A percentile compares a stretch with the other conserved stretches of the same genome.
These are phyloP conservation scores for Orthosia gracilis DNA, from an alignment of 2,888 invertebrate genomes.

Conservation along the genomic window DNA sequence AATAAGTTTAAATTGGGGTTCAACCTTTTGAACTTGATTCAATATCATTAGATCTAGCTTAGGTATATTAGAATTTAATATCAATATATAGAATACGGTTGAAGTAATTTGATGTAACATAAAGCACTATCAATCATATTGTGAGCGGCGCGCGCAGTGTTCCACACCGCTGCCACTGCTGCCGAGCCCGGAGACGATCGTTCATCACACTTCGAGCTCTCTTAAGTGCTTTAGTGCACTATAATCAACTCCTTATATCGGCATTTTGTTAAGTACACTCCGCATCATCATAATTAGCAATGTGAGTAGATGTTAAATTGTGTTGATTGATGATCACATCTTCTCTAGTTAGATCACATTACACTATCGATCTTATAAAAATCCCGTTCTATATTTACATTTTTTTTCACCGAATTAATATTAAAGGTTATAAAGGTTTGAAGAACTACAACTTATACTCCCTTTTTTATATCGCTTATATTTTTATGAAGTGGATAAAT, in stretches of 20 bases:
- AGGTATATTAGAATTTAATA: conserved; percentile 48
- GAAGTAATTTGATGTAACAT: conserved; percentile 79
- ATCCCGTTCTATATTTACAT: not conserved
- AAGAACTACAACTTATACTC: not conserved
- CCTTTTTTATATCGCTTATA: not conserved
- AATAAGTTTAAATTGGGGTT: conserved; percentile 32
- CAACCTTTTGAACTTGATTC: conserved; percentile 23
- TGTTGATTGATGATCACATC: conserved; percentile 25
- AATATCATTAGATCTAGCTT: conserved; percentile 43
- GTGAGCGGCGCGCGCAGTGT: conserved; percentile 75
- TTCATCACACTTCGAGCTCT: conserved; percentile 89
- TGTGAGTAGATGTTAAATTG: conserved; percentile 21
- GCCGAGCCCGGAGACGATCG: conserved; percentile 73
- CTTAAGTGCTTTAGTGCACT: conserved; percentile 85
- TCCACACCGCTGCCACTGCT: conserved; percentile 77
- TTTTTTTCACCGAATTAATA: not conserved
- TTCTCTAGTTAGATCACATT: not conserved
- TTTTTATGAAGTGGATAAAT: conserved; percentile 11
- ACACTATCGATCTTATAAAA: not conserved
- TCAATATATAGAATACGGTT: conserved; percentile 67
- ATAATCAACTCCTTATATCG: conserved; percentile 70
- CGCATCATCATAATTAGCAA: conserved; percentile 54
- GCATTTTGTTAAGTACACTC: conserved; percentile 65
- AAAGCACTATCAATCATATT: conserved; percentile 87
- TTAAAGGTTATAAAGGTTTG: not conserved